Percentiles rank a stretch among this genome's conserved stretches.
Evolutionary conservation across 1,140 invertebrate genomes (phyloP).

Genomic region (Triops longicaudatus): DNA sequence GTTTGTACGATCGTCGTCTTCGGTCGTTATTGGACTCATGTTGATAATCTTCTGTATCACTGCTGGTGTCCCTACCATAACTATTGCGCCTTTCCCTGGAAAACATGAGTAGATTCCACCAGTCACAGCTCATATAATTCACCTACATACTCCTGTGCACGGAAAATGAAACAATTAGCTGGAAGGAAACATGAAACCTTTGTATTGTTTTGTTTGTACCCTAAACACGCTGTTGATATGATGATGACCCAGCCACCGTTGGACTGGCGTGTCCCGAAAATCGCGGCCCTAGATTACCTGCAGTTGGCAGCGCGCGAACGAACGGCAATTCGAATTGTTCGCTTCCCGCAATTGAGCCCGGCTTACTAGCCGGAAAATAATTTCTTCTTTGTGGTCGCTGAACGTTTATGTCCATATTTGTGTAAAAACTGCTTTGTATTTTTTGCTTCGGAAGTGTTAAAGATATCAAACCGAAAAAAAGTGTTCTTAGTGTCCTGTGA

Average conservation of each 20-base stretch:
- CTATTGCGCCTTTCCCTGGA: conserved; percentile 36
- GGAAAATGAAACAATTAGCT: neutral
- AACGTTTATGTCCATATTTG: too few relatives aligned
- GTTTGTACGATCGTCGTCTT: conserved; percentile 50
- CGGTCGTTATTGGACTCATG: conserved; percentile 48
- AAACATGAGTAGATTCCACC: conserved; percentile 21
- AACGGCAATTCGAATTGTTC: neutral
- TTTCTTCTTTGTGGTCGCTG: too few relatives aligned
- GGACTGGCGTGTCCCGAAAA: neutral
- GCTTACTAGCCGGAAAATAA: too few relatives aligned
- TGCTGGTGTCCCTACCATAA: conserved; percentile 55
- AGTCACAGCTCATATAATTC: conserved; percentile 8
- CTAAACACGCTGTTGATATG: neutral
- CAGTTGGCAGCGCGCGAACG: neutral
- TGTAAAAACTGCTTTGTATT: too few relatives aligned
- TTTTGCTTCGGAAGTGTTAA: too few relatives aligned
- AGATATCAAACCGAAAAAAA: too few relatives aligned
- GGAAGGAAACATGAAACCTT: neutral
- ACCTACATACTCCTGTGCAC: neutral
- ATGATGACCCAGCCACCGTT: neutral
- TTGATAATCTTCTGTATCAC: conserved; percentile 60
- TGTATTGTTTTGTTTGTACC: neutral
- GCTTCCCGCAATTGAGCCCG: neutral
- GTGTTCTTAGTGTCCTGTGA: too few relatives aligned
- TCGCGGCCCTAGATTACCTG: neutral